Percentiles rank a stretch among this genome's conserved stretches.
Conservation (phyloP, 2,797 vertebrate genomes). For the Hylomyscus alleni region DNA sequence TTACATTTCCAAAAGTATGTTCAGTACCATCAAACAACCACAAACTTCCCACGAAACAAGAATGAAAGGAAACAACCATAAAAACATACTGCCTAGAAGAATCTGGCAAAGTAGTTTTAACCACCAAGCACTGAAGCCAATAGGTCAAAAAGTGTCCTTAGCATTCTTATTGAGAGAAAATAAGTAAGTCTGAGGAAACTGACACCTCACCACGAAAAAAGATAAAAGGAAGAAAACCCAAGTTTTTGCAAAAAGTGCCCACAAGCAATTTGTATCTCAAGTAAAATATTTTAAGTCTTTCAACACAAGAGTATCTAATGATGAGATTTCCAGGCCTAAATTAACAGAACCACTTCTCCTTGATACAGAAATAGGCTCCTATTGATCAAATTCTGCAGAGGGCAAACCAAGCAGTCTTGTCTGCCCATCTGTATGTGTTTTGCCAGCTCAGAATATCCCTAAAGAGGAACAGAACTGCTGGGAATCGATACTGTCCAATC, state of each 20-base stretch:
- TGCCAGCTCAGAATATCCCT: constrained; percentile 89
- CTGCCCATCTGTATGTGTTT: constrained; percentile 88
- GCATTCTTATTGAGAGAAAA: background rate
- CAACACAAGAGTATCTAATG: constrained; percentile 82
- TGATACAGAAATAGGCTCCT: constrained; percentile 91
- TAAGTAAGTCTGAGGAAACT: constrained; percentile 13
- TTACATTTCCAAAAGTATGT: background rate
- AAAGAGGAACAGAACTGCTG: constrained; percentile 91
- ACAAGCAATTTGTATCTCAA: constrained; percentile 73
- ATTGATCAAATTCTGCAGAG: constrained; percentile 92
- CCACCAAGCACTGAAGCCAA: background rate
- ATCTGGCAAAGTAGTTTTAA: background rate
- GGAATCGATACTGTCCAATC: constrained; percentile 93
- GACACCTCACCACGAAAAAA: background rate
- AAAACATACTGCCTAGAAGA: background rate
- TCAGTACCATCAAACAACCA: background rate
- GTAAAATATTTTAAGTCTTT: constrained; percentile 79
- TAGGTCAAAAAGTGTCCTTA: background rate
- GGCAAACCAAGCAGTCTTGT: constrained; percentile 90
- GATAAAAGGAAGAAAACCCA: background rate
- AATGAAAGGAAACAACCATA: background rate
- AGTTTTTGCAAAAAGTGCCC: constrained; percentile 80
- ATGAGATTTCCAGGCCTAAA: constrained; percentile 90
- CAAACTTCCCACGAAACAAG: background rate
- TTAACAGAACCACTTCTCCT: constrained; percentile 89